Evolutionary conservation across 2,113 vertebrate species (phyloP), one percentile per base, ranked within the genome.

Genomic region (Megaceryle maxima): DNA sequence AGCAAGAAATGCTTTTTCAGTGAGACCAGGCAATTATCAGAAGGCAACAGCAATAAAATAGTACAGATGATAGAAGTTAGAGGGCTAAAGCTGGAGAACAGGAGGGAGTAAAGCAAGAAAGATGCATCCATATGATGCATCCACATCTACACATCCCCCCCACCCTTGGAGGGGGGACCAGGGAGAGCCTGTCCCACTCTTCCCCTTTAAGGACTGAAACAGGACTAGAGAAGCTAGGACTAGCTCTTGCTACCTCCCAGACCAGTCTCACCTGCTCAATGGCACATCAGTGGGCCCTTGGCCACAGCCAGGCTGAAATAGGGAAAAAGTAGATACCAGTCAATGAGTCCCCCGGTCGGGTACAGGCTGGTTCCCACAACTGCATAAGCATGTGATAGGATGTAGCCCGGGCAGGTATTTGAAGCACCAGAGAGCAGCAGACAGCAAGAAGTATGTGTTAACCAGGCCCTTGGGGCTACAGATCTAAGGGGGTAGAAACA

Each of bases 381-480:
- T 18, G 46, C 14, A 14, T 8, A 29, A 48, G 17, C 16, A 16
- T 53, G 44, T 10, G 19, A n/a, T 12, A 22, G 35, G 56, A 67
- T 15, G 26, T 35, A 63, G 56, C 33, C 76, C 11, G 6, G 31
- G 29, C 46, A 83, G 68, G 76, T 92, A 25, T 48, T 46, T 75
- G 67, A 44, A 95, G 93, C 94, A 94, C 93, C 88, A 91, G 94
- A 96, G 93, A 91, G 92, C 95, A 96, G 83, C 81, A 97, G 62
- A 94, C 44, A 69, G 77, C 89, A 94, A 85, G 39, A 24, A 85
- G 89, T 87, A 89, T n/a, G 44, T 80, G 62, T 35, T 53, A 79
- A n/a, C 44, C 17, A n/a, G 8, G 33, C 78, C 66, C 69, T 25
- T 57, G 44, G 24, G 66, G 33, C 43, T 85, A 72, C 62, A 79